Percentiles rank a stretch among this genome's conserved stretches.
These are phyloP conservation scores for Teleogryllus oceanicus DNA, from an alignment of 2,888 invertebrate species.

Conservation along the genomic window DNA sequence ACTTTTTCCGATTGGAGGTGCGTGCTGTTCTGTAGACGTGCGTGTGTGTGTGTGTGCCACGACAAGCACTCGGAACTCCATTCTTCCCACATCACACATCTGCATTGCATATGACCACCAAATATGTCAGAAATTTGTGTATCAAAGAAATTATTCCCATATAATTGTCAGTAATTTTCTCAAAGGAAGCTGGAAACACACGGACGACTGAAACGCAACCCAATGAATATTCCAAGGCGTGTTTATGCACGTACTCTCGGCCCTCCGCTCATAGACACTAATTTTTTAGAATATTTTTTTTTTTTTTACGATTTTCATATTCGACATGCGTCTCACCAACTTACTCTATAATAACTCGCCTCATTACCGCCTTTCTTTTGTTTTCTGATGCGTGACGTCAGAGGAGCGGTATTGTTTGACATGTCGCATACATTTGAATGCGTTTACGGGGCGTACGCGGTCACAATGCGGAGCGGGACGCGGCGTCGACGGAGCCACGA, in stretches of 20 bases:
- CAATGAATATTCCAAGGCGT: not conserved
- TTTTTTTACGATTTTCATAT: not conserved
- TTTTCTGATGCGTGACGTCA: slow-evolving; percentile 4
- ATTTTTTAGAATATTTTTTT: not conserved
- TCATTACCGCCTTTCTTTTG: slow-evolving; percentile 10
- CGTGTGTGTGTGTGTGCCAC: not conserved
- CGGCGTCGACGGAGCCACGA: not conserved
- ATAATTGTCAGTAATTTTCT: slow-evolving; percentile 9
- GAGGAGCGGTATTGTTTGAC: slow-evolving; percentile 3
- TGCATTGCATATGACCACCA: slow-evolving; percentile 3
- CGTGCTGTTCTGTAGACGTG: not conserved
- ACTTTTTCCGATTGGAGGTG: slow-evolving; percentile 3
- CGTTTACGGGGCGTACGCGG: not conserved
- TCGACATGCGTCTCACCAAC: slow-evolving; percentile 9
- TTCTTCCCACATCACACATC: not conserved
- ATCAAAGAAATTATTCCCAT: not conserved
- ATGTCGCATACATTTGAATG: slow-evolving; percentile 18
- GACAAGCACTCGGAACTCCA: not conserved
- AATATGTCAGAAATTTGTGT: slow-evolving; percentile 18
- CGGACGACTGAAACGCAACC: not conserved
- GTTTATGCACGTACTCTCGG: slow-evolving; percentile 1
- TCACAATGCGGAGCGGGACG: not conserved
- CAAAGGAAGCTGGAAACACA: not conserved
- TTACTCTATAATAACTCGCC: slow-evolving; percentile 18
- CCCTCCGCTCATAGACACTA: not conserved